A percentile compares a stretch with the other conserved stretches of the same genome.
phyloP scores from a whole-genome alignment of 2,888 invertebrate genomes.

The Frankliniella intonsa region DNA sequence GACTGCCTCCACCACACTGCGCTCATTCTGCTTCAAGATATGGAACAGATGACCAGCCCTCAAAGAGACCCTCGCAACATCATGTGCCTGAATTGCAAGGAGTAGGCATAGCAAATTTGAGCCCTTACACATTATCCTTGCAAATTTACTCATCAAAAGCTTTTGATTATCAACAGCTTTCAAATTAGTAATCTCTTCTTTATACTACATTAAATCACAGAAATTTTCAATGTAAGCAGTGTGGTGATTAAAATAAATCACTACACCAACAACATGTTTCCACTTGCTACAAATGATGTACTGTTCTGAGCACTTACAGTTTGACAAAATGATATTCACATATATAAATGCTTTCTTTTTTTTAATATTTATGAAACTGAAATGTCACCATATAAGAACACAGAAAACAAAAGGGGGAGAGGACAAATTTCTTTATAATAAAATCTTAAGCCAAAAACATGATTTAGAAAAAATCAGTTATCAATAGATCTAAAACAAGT shows the following conservation, averaged over 20 bases:
- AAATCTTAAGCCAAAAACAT: background rate
- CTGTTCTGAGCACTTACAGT: background rate
- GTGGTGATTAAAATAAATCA: constrained; percentile 9
- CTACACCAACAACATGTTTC: constrained; percentile 20
- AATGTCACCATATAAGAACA: background rate
- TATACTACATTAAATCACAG: constrained; percentile 22
- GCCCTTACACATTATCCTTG: background rate
- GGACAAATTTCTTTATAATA: background rate
- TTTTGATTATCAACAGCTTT: constrained; percentile 27
- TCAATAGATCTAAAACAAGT: constrained; percentile 13
- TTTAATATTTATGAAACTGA: background rate
- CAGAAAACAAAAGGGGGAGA: background rate
- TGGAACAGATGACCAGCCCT: constrained; percentile 18
- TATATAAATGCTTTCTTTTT: background rate
- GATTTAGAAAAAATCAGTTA: background rate
- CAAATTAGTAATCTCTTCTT: constrained; percentile 27
- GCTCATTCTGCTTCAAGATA: background rate
- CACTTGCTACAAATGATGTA: constrained; percentile 17
- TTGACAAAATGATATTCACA: background rate
- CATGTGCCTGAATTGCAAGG: constrained; percentile 12
- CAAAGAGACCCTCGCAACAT: constrained; percentile 1
- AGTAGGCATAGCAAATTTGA: background rate
- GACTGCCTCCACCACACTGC: constrained; percentile 10
- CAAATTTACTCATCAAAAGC: constrained; percentile 23
- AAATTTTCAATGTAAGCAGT: constrained; percentile 27